phyloP scores from a whole-genome alignment of 2,888 invertebrate species.

The Callimorpha dominula region DNA sequence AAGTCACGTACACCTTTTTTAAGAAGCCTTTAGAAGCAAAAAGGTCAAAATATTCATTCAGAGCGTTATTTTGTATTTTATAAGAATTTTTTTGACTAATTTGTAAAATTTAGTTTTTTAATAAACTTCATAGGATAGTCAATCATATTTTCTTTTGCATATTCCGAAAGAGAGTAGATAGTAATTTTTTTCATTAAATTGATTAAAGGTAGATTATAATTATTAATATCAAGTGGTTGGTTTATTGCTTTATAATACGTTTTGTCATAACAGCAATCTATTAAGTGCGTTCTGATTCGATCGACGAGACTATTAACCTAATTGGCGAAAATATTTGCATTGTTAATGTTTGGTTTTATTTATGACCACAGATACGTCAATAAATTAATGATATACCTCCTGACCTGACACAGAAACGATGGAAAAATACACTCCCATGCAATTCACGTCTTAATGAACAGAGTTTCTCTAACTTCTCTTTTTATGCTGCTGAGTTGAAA shows the following conservation, averaged over 20 bases:
- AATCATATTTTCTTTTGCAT: too few relatives aligned
- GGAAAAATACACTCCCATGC: conserved; percentile 10
- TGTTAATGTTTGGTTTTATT: conserved; percentile 58
- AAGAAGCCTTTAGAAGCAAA: background rate
- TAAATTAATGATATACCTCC: conserved; percentile 38
- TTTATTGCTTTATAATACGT: background rate
- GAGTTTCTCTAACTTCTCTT: background rate
- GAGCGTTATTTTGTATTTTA: background rate
- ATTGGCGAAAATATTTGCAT: conserved; percentile 66
- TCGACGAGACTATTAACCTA: conserved; percentile 68
- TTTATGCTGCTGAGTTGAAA: background rate
- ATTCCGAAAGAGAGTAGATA: background rate
- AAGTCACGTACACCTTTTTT: background rate
- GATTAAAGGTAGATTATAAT: background rate
- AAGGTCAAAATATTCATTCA: background rate
- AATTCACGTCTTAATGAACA: background rate
- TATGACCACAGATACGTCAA: conserved; percentile 21
- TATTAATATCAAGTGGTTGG: background rate
- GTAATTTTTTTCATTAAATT: background rate
- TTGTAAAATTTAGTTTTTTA: too few relatives aligned
- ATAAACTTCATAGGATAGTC: too few relatives aligned
- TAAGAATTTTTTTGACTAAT: background rate
- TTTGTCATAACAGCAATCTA: conserved; percentile 44
- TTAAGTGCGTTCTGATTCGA: conserved; percentile 58
- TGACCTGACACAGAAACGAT: conserved; percentile 52